Base-by-base conservation (phyloP, 2,888 invertebrate genomes). In the Drosophila cognata region DNA sequence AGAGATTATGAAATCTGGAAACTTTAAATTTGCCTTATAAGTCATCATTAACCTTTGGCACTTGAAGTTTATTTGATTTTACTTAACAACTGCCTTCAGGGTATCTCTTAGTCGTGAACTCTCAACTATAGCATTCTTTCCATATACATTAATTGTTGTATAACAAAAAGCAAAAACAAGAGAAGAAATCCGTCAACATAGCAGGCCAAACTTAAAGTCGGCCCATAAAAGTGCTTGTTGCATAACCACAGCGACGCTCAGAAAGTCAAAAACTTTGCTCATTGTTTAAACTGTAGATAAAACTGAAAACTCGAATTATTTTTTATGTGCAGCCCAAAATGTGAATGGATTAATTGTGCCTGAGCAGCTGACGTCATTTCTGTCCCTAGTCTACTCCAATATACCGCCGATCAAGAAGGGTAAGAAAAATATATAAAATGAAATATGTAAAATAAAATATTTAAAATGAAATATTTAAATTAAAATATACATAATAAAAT, bases 401-500 rank as follows among this genome's bases (percentile, higher is more conserved):
- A 96, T 97, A 73, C 97, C 97, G 6, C 97, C 96, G 0, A 95
- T 97, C 13, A 96, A 96, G 89, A 97, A 97, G 95, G 97, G 97
- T 96, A 36, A 71, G 70, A n/a, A 8, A 7, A 16, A 11, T 0
- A 18, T 13, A 16, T 46, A 2, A 18, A 38, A 36, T 18, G 18
- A 18, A 5, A n/a, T 1, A 21, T 5, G 11, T 43, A 0, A 36
- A 6, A 3, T 7, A 2, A 56, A 7, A 5, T 8, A 36, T 16
- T 7, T 5, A 7, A 21, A 53, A 16, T 21, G 0, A 36, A 5
- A 11, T 8, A 36, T 0, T 3, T 25, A 4, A 36, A 36, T 18
- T 36, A 6, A 11, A 18, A 5, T 8, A 21, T 21, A 21, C 21
- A 21, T 1, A 21, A 21, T 11, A 31, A 51, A 13, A 18, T 13